Percentiles rank a stretch among this genome's conserved stretches.
phyloP scores from a whole-genome alignment of 92 coral and sea anemone genomes.

The Parazoanthus swiftii region DNA sequence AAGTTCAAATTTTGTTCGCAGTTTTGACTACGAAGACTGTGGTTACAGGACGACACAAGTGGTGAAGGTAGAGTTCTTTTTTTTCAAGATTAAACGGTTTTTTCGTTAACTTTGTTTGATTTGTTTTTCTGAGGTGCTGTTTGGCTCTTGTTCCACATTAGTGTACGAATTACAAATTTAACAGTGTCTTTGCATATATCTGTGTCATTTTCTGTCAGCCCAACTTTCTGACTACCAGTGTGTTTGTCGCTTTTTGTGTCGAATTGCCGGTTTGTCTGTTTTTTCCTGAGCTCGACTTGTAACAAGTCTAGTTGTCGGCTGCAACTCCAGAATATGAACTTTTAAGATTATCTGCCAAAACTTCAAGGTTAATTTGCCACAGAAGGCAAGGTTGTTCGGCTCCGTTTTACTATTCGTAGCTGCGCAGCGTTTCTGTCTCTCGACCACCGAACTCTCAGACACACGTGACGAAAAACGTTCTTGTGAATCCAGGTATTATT shows the following conservation, averaged over 20 bases:
- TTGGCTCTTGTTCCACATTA: too few species aligned
- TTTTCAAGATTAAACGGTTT: neutral
- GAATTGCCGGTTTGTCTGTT: neutral
- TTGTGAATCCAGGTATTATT: too few species aligned
- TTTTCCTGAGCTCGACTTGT: neutral
- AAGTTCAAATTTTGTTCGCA: neutral
- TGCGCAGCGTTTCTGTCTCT: too few species aligned
- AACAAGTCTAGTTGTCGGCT: too few species aligned
- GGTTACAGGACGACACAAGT: slow-evolving; percentile 79
- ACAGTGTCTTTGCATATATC: neutral
- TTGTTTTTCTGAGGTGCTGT: neutral
- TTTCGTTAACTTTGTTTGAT: neutral
- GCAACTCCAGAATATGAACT: too few species aligned
- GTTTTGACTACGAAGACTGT: slow-evolving; percentile 92
- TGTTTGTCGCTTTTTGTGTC: neutral
- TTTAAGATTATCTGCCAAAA: too few species aligned
- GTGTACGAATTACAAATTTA: neutral
- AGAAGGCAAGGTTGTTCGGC: too few species aligned
- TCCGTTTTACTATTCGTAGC: too few species aligned
- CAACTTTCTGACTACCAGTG: too few species aligned
- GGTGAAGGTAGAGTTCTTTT: slow-evolving; percentile 45
- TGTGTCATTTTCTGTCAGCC: neutral
- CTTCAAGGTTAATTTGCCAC: too few species aligned
- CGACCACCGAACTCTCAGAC: too few species aligned
- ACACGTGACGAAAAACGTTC: too few species aligned